phyloP scores from a whole-genome alignment of 2,113 vertebrate genomes.

The Burhinus oedicnemus region DNA sequence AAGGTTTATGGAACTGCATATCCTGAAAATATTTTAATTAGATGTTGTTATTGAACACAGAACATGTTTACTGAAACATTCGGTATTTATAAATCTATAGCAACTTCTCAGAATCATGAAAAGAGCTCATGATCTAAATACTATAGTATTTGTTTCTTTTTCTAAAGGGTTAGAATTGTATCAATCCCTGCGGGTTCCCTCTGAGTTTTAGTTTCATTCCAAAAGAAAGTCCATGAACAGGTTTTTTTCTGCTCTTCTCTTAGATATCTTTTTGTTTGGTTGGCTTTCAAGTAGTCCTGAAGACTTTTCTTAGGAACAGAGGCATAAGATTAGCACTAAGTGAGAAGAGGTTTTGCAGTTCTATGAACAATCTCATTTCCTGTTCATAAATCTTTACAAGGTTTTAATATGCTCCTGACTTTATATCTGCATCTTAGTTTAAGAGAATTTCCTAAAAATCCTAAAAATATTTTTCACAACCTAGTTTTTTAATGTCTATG shows the following conservation, averaged over 20 bases:
- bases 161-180: neutral
- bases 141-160: fast-evolving
- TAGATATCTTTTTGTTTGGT: neutral
- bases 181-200: neutral
- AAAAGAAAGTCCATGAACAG: neutral
- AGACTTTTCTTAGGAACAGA: neutral
- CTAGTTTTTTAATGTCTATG: neutral
- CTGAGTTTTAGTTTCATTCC: neutral
- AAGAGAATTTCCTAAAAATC: neutral
- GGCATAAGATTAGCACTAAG: neutral
- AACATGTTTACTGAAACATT: neutral
- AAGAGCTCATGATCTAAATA: neutral
- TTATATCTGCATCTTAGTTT: neutral
- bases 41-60: neutral
- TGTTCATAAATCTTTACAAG: neutral
- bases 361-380: neutral
- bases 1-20: neutral
- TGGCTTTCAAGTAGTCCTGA: neutral
- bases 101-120: neutral
- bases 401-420: neutral
- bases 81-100: neutral
- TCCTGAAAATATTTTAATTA: neutral
- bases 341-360: neutral
- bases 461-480: neutral
- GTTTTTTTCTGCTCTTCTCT: neutral